A percentile compares a stretch with the other conserved stretches of the same genome.
Conservation (phyloP, 2,113 vertebrate species). For the Megaceryle torquata region DNA sequence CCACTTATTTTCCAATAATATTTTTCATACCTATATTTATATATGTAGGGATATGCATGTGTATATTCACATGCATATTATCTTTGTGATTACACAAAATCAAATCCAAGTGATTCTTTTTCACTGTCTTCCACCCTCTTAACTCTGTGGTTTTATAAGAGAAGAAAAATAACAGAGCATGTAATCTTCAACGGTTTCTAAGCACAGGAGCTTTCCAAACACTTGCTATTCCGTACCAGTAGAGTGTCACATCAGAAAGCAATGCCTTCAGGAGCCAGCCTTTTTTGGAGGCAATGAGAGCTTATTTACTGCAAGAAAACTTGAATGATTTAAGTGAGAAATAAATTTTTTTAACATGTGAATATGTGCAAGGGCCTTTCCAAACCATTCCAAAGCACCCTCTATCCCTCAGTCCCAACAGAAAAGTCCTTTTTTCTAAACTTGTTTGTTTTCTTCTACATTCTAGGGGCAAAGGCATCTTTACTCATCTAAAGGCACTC, state of each 20-base stretch:
- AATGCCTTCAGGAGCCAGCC: not conserved
- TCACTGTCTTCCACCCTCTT: not conserved
- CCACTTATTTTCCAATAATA: not conserved
- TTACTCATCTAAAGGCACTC: not conserved
- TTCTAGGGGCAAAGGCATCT: not conserved
- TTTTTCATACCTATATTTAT: too few species aligned
- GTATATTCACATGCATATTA: not conserved
- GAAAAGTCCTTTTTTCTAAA: not conserved
- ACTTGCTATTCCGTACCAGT: not conserved
- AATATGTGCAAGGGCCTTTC: not conserved
- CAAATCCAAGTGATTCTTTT: not conserved
- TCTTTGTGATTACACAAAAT: not conserved
- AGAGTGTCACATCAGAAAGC: not conserved
- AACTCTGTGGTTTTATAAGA: not conserved
- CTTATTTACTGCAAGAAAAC: not conserved
- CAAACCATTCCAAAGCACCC: not conserved
- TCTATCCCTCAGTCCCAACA: not conserved
- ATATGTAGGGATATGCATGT: not conserved
- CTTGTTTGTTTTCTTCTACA: not conserved
- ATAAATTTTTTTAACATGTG: not conserved
- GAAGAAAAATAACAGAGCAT: not conserved
- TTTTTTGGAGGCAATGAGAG: not conserved
- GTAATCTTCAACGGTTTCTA: not conserved
- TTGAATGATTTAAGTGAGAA: not conserved
- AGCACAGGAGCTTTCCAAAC: not conserved